phyloP scores from a whole-genome alignment of 2,113 vertebrate genomes.

The Meriones unguiculatus region DNA sequence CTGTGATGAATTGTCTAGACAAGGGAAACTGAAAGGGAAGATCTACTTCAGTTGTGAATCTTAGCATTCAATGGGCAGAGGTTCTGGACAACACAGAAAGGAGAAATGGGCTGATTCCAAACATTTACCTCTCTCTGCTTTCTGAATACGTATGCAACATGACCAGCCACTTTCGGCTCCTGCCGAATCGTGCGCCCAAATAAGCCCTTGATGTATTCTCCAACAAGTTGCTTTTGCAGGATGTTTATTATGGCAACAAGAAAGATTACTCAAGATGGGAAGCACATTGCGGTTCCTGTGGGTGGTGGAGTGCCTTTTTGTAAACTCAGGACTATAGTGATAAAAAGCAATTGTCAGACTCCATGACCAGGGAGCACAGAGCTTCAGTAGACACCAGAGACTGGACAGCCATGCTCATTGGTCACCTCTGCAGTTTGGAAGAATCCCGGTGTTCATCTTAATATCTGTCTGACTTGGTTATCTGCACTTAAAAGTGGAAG shows the following conservation, averaged over 20 bases:
- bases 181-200: not conserved
- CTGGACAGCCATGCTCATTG: not conserved
- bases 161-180: not conserved
- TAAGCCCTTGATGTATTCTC: not conserved
- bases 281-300: not conserved
- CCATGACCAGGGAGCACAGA: not conserved
- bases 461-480: not conserved
- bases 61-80: not conserved
- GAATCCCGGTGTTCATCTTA: not conserved
- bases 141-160: not conserved
- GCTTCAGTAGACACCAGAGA: not conserved
- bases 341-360: not conserved
- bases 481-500: not conserved
- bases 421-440: not conserved
- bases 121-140: not conserved
- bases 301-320: constrained; percentile 4
- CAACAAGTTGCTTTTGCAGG: not conserved
- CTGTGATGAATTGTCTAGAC: not conserved
- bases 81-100: no score
- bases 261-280: not conserved
- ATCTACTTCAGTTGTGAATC: not conserved
- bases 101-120: not conserved
- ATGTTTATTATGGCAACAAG: not conserved
- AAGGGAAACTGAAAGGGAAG: not conserved
- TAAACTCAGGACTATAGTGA: not conserved